Evolutionary conservation across 2,113 vertebrate species (phyloP).

Genomic region (Rhinichthys klamathensis): DNA sequence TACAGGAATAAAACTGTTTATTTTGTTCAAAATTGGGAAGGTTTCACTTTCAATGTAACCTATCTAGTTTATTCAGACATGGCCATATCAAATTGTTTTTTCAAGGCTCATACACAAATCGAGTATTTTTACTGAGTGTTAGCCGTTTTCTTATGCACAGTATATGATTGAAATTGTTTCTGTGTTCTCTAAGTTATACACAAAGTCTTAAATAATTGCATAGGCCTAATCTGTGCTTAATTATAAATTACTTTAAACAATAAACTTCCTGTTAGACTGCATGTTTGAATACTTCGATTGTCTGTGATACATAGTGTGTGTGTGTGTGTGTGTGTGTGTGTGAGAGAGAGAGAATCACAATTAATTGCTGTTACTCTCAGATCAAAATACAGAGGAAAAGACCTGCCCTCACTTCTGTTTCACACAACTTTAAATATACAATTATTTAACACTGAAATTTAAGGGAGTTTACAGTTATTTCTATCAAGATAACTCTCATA

Average conservation of each 20-base stretch:
- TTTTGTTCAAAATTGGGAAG: background rate
- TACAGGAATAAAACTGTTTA: background rate
- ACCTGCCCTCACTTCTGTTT: no score
- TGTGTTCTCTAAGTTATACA: background rate
- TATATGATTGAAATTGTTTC: background rate
- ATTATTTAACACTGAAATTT: no score
- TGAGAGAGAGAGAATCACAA: no score
- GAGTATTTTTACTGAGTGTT: background rate
- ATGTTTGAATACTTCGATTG: background rate
- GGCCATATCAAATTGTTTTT: background rate
- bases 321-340: no score
- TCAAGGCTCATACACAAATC: constrained; percentile 11
- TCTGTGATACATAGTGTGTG: no score
- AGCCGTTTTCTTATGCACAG: background rate
- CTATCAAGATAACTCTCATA: no score
- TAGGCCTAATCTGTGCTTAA: background rate
- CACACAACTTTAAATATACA: no score
- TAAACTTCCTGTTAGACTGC: no score
- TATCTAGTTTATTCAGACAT: constrained; percentile 1
- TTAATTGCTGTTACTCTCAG: no score
- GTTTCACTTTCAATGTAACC: background rate
- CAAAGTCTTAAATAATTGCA: background rate
- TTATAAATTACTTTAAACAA: background rate
- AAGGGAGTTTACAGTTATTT: no score
- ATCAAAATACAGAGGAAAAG: no score